Evolutionary conservation across 2,888 invertebrate species (phyloP), one percentile per base, ranked within the genome.

Genomic region (Noctua janthe): DNA sequence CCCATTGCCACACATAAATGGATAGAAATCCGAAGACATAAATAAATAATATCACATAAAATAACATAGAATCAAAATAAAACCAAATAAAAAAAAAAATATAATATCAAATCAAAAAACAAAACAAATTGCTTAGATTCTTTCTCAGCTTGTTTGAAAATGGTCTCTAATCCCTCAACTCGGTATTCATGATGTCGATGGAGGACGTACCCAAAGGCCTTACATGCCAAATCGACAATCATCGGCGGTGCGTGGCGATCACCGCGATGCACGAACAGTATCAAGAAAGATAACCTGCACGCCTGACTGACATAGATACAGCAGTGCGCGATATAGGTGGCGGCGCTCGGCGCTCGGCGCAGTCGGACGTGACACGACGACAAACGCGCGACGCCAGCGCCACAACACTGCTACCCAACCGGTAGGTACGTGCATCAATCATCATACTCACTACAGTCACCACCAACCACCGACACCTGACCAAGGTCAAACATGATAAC

Each of bases 231-330:
- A 69, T 70, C 51, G 70, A 29, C 74, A n/a, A 66, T 43, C 23
- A 23, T n/a, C 70, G 54, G 71, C 56, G 43, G 47, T 17, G 74
- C 66, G 75, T 17, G 66, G 67, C 66, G 47, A 69, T 69, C n/a
- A 69, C 47, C 8, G 67, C 67, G 43, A 23, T 43, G 70, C 78
- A 47, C 54, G 64, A 59, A 62, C 29, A 64, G 39, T 74, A 69
- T 69, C 66, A n/a, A 29, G 6, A 29, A 78, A 84, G 88, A 88
- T 88, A 83, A 83, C 71, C 71, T 82, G 23, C 84, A 88, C 83
- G 89, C 81, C 80, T 86, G 84, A 83, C 64, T 83, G 83, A n/a
- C 78, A 70, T 56, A 78, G 88, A 88, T 88, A 88, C 20, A 71
- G 72, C 67, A 23, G 59, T 51, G 74, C 35, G 66, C 15, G 66